These are phyloP conservation scores for Drosophila sordidula DNA, from an alignment of 2,888 invertebrate species.

Conservation along the genomic window DNA sequence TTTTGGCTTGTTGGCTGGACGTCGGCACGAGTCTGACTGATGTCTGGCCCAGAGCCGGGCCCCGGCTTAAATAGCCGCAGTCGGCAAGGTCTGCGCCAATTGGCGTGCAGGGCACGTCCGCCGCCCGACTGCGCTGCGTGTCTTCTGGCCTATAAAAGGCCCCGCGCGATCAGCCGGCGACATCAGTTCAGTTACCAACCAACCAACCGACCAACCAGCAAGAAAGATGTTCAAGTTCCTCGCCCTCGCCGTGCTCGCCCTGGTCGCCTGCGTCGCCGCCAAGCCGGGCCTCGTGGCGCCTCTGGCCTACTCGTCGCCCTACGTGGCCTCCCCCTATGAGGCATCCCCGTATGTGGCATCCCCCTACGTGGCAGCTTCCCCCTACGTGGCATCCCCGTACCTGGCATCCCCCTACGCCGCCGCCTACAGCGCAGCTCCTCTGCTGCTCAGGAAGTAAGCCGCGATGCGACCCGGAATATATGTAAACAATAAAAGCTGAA, in stretches of 20 bases:
- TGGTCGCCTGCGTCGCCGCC: slow-evolving; percentile 77
- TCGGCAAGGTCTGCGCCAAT: slow-evolving; percentile 55
- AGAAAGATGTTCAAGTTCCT: slow-evolving; percentile 74
- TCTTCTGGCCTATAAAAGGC: slow-evolving; percentile 44
- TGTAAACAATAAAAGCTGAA: slow-evolving; percentile 17
- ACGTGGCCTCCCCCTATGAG: slow-evolving; percentile 83
- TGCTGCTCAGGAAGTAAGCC: slow-evolving; percentile 65
- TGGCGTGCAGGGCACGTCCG: slow-evolving; percentile 27
- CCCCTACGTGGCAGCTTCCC: slow-evolving; percentile 61
- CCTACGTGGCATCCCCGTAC: slow-evolving; percentile 61
- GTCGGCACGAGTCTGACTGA: too few species aligned
- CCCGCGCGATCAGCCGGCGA: slow-evolving; percentile 12
- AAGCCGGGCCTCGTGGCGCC: slow-evolving; percentile 82
- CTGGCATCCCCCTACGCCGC: slow-evolving; percentile 61
- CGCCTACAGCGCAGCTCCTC: slow-evolving; percentile 62
- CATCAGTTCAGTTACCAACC: slow-evolving; percentile 57
- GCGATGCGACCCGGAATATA: slow-evolving; percentile 29
- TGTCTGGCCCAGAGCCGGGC: slow-evolving; percentile 36
- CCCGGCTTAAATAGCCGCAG: slow-evolving; percentile 65
- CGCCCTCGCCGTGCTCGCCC: slow-evolving; percentile 76
- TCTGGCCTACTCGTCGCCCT: slow-evolving; percentile 84
- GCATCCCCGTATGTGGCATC: slow-evolving; percentile 82
- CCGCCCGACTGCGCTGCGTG: slow-evolving; percentile 7
- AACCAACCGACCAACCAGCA: slow-evolving; percentile 20
- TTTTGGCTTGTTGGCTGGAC: too few species aligned